phyloP scores from a whole-genome alignment of 2,113 vertebrate genomes.

The Sus scrofa region T2T-Sscrofa CM000830.6:2726001-2726500 shows the following conservation, averaged over 20 bases:
- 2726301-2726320: rapidly evolving
- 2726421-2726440: too few relatives aligned
- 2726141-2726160: background rate
- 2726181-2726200: background rate
- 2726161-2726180: background rate
- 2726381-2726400: background rate
- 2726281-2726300: too few relatives aligned
- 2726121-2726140: background rate
- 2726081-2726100: too few relatives aligned
- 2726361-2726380: background rate
- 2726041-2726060: too few relatives aligned
- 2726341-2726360: background rate
- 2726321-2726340: background rate
- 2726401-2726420: too few relatives aligned
- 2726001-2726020: too few relatives aligned
- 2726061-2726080: too few relatives aligned
- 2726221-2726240: background rate
- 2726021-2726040: too few relatives aligned
- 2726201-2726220: rapidly evolving
- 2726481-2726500: background rate
- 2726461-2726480: background rate
- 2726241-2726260: background rate
- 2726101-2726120: too few relatives aligned
- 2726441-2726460: rapidly evolving
- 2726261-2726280: rapidly evolving